These are phyloP conservation scores for Aegotheles bennettii DNA, from an alignment of 2,113 vertebrate genomes.

Conservation along the genomic window DNA sequence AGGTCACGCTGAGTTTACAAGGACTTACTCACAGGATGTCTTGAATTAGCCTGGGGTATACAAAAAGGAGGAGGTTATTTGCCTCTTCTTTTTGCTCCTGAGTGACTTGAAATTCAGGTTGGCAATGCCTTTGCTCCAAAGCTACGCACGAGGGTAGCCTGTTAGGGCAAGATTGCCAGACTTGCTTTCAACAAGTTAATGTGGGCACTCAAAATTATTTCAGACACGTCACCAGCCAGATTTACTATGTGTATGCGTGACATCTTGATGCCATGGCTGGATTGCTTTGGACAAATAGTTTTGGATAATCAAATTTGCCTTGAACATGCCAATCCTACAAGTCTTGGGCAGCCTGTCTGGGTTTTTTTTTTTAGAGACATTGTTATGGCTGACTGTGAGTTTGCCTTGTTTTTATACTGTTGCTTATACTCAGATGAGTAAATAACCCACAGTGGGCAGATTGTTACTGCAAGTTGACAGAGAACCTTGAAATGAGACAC, in stretches of 20 bases:
- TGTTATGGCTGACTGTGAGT: background rate
- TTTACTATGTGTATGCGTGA: fast-evolving
- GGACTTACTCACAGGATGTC: background rate
- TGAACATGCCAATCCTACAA: background rate
- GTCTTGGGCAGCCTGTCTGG: background rate
- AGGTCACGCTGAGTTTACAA: background rate
- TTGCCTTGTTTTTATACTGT: background rate
- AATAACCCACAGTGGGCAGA: background rate
- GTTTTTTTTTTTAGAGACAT: background rate
- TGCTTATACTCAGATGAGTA: background rate
- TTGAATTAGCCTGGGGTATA: background rate
- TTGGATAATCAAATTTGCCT: background rate
- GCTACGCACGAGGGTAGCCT: background rate
- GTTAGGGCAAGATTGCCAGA: background rate
- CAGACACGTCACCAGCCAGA: background rate
- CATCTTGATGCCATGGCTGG: background rate
- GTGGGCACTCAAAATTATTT: background rate
- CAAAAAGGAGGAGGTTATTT: background rate
- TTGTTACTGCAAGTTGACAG: background rate
- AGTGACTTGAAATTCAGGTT: background rate
- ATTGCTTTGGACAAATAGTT: background rate
- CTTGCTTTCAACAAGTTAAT: background rate
- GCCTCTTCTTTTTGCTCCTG: background rate
- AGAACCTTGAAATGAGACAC: background rate
- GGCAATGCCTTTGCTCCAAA: background rate